Conservation (phyloP, 2,113 vertebrate genomes). For the Thryonomys swinderianus region DNA sequence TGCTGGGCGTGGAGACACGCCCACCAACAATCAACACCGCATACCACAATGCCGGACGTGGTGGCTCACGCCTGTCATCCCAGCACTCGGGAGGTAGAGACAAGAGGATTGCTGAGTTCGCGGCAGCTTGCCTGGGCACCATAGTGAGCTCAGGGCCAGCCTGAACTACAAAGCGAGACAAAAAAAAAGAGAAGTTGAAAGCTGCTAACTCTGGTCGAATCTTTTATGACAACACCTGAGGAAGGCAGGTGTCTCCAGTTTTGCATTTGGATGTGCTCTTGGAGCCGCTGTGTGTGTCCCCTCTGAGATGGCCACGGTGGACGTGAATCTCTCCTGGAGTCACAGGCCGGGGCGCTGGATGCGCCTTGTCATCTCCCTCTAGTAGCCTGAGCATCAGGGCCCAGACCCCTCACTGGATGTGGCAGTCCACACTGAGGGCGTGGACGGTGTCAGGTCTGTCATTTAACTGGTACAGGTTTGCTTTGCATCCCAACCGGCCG, state of each 20-base stretch:
- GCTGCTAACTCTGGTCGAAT: constrained; percentile 29
- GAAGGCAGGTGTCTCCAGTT: constrained; percentile 21
- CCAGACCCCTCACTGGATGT: neutral
- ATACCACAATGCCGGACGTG: too few relatives aligned
- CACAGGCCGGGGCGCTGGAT: neutral
- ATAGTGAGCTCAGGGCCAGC: too few relatives aligned
- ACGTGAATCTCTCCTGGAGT: neutral
- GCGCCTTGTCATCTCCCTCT: neutral
- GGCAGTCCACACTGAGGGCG: neutral
- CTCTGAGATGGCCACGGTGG: neutral
- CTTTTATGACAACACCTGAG: constrained; percentile 20
- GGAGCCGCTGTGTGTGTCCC: neutral
- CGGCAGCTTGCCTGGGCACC: too few relatives aligned
- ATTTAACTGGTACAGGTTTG: constrained; percentile 30
- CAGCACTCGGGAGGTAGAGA: too few relatives aligned
- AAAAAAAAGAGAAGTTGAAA: constrained; percentile 57
- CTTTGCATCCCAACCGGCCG: neutral
- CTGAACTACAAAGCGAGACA: too few relatives aligned
- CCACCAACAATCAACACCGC: too few relatives aligned
- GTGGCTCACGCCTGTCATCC: too few relatives aligned
- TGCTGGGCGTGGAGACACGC: too few relatives aligned
- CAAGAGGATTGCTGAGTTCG: too few relatives aligned
- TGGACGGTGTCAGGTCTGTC: neutral
- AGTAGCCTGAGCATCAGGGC: neutral
- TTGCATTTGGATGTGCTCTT: neutral